phyloP scores from a whole-genome alignment of 2,888 invertebrate species.

The Oxytorus armatus region DNA sequence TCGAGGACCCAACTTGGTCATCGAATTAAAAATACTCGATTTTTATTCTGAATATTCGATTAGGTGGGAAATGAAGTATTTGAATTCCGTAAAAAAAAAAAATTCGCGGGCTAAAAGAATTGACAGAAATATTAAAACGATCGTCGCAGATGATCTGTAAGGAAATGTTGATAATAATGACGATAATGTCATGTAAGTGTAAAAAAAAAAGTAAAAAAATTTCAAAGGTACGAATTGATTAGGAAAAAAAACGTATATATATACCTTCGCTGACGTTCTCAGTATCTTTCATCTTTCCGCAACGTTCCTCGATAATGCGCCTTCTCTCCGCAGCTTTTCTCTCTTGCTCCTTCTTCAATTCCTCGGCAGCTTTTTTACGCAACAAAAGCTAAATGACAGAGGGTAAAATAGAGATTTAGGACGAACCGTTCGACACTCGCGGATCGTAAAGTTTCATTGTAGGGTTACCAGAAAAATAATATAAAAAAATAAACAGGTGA shows the following conservation, averaged over 20 bases:
- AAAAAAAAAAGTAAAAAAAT: conserved; percentile 27
- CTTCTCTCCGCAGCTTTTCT: conserved; percentile 99
- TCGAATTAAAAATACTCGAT: background rate
- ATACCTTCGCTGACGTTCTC: conserved; percentile 98
- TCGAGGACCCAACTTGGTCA: too few species aligned
- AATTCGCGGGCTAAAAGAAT: conserved; percentile 19
- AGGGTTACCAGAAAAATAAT: background rate
- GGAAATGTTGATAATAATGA: conserved; percentile 45
- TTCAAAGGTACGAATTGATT: background rate
- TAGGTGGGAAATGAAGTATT: background rate
- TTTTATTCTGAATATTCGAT: background rate
- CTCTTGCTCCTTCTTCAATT: conserved; percentile 99
- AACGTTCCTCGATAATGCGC: conserved; percentile 97
- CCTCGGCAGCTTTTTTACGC: conserved; percentile 99
- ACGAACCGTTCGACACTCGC: background rate
- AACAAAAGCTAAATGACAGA: conserved; percentile 92
- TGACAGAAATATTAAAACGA: conserved; percentile 19
- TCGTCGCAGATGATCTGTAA: conserved; percentile 54
- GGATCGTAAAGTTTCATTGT: background rate
- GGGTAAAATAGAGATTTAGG: conserved; percentile 30
- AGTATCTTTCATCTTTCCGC: conserved; percentile 95
- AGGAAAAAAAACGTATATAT: conserved; percentile 29
- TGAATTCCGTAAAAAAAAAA: conserved; percentile 15
- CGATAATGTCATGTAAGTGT: background rate
- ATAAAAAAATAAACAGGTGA: conserved; percentile 14